Conservation (phyloP, 64 coral and sea anemone genomes). For the Porites australiensis region DNA sequence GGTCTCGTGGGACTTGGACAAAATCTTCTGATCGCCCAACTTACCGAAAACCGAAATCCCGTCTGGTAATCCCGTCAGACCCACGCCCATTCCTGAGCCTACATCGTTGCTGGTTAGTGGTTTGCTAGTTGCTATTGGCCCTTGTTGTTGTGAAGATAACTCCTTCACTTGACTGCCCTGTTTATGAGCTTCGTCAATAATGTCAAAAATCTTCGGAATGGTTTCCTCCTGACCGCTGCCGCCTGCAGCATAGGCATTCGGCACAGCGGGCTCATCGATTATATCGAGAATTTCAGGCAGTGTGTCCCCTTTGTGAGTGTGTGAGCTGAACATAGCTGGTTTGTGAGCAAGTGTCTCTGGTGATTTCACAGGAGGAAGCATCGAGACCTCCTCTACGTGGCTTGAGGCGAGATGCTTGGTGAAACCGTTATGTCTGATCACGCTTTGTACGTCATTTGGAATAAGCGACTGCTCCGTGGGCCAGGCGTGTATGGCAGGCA, state of each 20-base stretch:
- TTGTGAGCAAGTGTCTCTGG: slow-evolving; percentile 17
- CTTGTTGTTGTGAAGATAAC: slow-evolving; percentile 43
- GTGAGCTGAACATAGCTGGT: not conserved
- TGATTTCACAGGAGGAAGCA: slow-evolving; percentile 16
- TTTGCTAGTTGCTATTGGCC: slow-evolving; percentile 99
- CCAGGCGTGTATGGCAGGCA: slow-evolving; percentile 23
- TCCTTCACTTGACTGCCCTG: slow-evolving; percentile 22
- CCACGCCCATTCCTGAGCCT: slow-evolving; percentile 98
- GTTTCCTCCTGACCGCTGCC: slow-evolving; percentile 60
- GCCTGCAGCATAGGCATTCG: slow-evolving; percentile 35
- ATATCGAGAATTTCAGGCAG: slow-evolving; percentile 94
- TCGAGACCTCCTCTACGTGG: slow-evolving; percentile 61
- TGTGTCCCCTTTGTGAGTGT: slow-evolving; percentile 38
- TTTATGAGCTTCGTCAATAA: slow-evolving; percentile 89
- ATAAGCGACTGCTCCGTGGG: slow-evolving; percentile 14
- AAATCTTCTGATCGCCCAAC: slow-evolving; percentile 77
- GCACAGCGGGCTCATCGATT: slow-evolving; percentile 82
- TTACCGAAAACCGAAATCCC: slow-evolving; percentile 93
- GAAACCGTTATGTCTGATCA: not conserved
- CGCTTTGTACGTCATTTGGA: slow-evolving; percentile 23
- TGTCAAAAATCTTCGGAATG: slow-evolving; percentile 94
- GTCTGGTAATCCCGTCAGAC: slow-evolving; percentile 80
- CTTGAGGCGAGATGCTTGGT: slow-evolving; percentile 58
- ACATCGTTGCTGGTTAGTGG: slow-evolving; percentile 86
- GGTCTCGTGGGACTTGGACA: slow-evolving; percentile 33